Evolutionary conservation across 2,113 vertebrate genomes (phyloP).

Genomic region (Phoxinus phoxinus): DNA sequence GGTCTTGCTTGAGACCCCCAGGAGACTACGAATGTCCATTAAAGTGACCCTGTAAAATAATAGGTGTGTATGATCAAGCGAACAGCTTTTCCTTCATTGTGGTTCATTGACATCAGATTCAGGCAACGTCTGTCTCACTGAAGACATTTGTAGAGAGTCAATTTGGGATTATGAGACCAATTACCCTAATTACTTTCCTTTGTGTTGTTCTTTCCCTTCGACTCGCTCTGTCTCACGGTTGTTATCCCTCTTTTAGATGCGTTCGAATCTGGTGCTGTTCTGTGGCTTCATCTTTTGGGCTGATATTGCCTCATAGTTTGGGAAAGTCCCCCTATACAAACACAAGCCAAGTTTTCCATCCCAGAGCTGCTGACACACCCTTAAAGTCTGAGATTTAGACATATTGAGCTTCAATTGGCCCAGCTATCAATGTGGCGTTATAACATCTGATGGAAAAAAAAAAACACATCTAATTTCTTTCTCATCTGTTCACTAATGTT

Average conservation of each 20-base stretch:
- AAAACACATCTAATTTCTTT: neutral
- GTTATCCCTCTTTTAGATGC: conserved; percentile 70
- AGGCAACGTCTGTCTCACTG: conserved; percentile 53
- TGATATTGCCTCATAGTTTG: conserved; percentile 63
- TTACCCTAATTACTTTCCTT: conserved; percentile 77
- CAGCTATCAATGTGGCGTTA: neutral
- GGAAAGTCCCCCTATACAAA: conserved; percentile 50
- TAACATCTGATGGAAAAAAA: neutral
- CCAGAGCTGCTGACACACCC: conserved; percentile 43
- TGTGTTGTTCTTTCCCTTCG: conserved; percentile 52
- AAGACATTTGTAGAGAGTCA: conserved; percentile 69
- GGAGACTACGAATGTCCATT: neutral
- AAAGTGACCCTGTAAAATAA: conserved; percentile 1
- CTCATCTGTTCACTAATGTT: neutral
- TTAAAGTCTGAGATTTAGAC: conserved; percentile 28
- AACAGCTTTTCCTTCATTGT: neutral
- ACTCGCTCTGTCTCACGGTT: conserved; percentile 42
- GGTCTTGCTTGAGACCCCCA: neutral
- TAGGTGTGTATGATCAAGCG: conserved; percentile 1
- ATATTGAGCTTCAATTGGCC: neutral
- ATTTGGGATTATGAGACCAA: conserved; percentile 79
- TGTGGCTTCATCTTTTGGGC: conserved; percentile 64
- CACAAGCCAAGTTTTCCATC: conserved; percentile 33
- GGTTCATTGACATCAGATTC: conserved; percentile 21
- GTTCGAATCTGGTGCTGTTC: conserved; percentile 70